Conservation (phyloP, 2,113 vertebrate genomes). For the Tragelaphus strepsiceros region DNA sequence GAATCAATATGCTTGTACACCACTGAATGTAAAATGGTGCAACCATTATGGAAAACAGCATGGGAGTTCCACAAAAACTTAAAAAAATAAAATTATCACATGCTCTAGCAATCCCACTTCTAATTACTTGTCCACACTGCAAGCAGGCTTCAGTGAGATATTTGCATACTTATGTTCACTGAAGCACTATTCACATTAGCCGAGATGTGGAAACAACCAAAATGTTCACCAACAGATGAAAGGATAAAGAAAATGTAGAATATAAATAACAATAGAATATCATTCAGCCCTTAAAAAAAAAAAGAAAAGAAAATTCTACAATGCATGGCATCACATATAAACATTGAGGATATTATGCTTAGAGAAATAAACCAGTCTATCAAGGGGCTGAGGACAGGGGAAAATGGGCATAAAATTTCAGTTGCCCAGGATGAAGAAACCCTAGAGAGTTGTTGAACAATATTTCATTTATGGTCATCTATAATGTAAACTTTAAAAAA, state of each 20-base stretch:
- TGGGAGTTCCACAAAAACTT: neutral
- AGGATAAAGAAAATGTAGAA: neutral
- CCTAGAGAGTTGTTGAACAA: neutral
- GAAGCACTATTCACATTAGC: neutral
- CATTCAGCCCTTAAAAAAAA: neutral
- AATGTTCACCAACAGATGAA: neutral
- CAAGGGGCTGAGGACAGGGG: neutral
- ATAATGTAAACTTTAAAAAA: neutral
- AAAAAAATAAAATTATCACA: neutral
- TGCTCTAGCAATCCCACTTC: neutral
- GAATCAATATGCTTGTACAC: no score
- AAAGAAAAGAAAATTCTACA: neutral
- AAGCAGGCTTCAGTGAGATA: neutral
- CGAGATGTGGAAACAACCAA: neutral
- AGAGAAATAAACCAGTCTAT: neutral
- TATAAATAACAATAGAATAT: neutral
- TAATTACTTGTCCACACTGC: neutral
- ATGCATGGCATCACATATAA: neutral
- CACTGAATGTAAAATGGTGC: neutral
- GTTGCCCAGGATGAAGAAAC: neutral
- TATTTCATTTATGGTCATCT: neutral
- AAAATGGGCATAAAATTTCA: neutral
- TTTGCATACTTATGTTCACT: neutral
- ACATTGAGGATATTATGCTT: neutral
- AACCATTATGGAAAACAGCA: neutral